Conservation (phyloP, 1,140 invertebrate genomes). For the Meteorus sp. region DNA sequence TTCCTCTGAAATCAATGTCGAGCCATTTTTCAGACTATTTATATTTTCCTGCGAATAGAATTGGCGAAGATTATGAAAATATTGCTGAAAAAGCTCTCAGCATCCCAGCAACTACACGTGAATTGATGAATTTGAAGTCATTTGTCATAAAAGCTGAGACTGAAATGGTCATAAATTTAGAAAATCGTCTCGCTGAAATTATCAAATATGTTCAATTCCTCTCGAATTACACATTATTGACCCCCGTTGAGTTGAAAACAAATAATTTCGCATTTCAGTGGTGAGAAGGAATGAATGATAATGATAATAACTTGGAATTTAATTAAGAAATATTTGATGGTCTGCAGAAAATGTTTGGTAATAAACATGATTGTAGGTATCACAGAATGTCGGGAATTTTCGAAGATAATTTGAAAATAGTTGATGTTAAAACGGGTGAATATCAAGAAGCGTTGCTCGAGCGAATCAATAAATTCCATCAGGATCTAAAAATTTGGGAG, state of each 20-base stretch:
- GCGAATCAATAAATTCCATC: conserved; percentile 71
- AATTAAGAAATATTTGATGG: background rate
- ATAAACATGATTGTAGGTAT: conserved; percentile 56
- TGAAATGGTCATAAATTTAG: conserved; percentile 71
- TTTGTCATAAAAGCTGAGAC: conserved; percentile 79
- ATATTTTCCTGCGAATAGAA: no score
- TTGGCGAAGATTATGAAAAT: conserved; percentile 81
- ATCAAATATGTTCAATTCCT: conserved; percentile 73
- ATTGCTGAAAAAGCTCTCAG: conserved; percentile 80
- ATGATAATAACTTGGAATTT: background rate
- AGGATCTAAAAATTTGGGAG: conserved; percentile 79
- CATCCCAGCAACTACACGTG: conserved; percentile 78
- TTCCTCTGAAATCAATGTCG: background rate
- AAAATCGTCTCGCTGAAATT: conserved; percentile 71
- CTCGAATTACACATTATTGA: conserved; percentile 77
- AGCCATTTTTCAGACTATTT: conserved; percentile 33
- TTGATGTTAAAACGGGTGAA: conserved; percentile 81
- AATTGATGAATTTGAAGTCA: conserved; percentile 79
- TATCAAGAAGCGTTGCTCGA: conserved; percentile 81
- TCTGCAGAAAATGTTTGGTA: background rate
- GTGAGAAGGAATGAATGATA: conserved; percentile 45
- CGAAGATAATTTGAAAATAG: conserved; percentile 77
- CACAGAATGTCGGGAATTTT: conserved; percentile 77
- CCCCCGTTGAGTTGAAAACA: conserved; percentile 81
- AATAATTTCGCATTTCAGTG: conserved; percentile 87